phyloP scores from a whole-genome alignment of 2,888 invertebrate species.

The Abrostola tripartita region DNA sequence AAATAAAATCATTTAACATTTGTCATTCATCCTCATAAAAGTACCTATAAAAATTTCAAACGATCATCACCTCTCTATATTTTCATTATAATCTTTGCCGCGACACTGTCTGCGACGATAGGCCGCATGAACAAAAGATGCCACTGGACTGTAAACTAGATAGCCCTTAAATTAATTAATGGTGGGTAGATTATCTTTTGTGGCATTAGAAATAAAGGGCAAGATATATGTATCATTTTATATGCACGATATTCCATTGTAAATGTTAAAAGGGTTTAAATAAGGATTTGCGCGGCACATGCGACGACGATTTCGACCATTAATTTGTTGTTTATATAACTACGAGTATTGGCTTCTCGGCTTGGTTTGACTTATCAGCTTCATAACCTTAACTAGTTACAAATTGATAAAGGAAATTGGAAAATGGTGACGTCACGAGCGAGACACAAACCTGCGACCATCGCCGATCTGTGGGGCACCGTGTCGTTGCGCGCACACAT shows the following conservation, averaged over 20 bases:
- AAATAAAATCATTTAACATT: too few relatives aligned
- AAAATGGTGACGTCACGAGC: too few relatives aligned
- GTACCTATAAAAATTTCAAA: not conserved
- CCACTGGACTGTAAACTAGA: constrained; percentile 72
- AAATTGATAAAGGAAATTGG: too few relatives aligned
- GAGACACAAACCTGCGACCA: too few relatives aligned
- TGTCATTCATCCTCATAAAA: too few relatives aligned
- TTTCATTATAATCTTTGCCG: constrained; percentile 47
- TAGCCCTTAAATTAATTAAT: constrained; percentile 76
- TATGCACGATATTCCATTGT: constrained; percentile 44
- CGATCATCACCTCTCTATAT: constrained; percentile 38
- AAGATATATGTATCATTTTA: constrained; percentile 46
- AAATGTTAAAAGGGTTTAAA: constrained; percentile 45
- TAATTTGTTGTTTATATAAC: not conserved
- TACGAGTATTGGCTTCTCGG: not conserved
- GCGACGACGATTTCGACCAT: not conserved
- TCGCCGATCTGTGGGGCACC: too few relatives aligned
- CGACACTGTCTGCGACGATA: constrained; percentile 56
- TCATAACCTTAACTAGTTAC: too few relatives aligned
- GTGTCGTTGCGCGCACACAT: too few relatives aligned
- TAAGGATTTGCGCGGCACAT: constrained; percentile 1
- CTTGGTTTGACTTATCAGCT: too few relatives aligned
- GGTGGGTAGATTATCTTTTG: constrained; percentile 60
- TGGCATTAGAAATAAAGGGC: constrained; percentile 57
- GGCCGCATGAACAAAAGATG: constrained; percentile 63